A percentile compares a stretch with the other conserved stretches of the same genome.
Evolutionary conservation across 2,797 vertebrate genomes (phyloP).

Genomic region (Microcaecilia unicolor): DNA sequence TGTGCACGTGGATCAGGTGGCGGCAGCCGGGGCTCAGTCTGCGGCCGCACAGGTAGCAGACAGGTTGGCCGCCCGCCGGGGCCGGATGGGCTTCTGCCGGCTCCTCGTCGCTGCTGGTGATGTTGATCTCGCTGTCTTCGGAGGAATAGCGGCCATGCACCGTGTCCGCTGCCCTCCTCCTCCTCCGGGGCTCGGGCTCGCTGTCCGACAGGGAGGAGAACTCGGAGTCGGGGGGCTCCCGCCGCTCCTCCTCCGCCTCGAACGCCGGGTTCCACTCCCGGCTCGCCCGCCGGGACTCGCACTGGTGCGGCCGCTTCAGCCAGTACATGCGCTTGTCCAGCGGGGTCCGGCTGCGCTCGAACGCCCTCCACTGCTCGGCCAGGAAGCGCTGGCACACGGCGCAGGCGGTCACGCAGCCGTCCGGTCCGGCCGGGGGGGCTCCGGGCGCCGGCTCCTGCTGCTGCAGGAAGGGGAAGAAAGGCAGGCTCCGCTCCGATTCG

Average conservation of each 20-base stretch:
- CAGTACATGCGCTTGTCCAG: constrained; percentile 96
- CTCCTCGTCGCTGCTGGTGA: constrained; percentile 16
- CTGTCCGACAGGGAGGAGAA: constrained; percentile 83
- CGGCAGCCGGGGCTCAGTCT: constrained; percentile 43
- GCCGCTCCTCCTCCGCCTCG: too few species aligned
- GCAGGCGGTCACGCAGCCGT: constrained; percentile 80
- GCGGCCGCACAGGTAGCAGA: constrained; percentile 80
- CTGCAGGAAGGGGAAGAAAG: constrained; percentile 88
- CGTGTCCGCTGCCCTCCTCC: too few species aligned
- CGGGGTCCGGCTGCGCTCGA: constrained; percentile 86
- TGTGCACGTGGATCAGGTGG: constrained; percentile 80
- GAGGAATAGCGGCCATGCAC: too few species aligned
- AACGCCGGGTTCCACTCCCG: constrained; percentile 51
- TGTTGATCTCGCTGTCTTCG: background rate
- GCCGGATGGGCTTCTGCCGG: too few species aligned
- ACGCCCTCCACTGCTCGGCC: constrained; percentile 90
- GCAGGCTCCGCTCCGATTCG: constrained; percentile 49
- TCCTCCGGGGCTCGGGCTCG: too few species aligned
- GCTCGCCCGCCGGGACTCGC: constrained; percentile 37
- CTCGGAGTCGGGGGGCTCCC: constrained; percentile 72
- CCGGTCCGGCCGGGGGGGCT: constrained; percentile 68
- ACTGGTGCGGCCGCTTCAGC: constrained; percentile 90
- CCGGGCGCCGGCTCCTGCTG: constrained; percentile 90
- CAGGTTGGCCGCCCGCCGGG: background rate
- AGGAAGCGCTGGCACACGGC: constrained; percentile 91